Evolutionary conservation across 2,113 vertebrate species (phyloP).

Genomic region (Lates calcarifer): DNA sequence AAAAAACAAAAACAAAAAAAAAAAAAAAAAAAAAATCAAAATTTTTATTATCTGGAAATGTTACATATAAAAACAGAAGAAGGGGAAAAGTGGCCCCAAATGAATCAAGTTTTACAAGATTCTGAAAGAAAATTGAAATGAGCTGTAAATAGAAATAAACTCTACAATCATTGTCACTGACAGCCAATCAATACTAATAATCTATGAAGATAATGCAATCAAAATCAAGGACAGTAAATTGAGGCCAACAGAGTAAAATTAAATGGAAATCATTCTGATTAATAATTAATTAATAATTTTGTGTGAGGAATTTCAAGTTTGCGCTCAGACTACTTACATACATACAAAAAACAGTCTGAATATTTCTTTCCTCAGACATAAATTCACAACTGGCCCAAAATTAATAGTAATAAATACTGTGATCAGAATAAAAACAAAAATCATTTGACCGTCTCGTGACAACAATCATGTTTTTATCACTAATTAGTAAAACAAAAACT

Average conservation of each 20-base stretch:
- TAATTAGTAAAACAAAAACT: slow-evolving; percentile 14
- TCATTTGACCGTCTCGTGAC: slow-evolving; percentile 16
- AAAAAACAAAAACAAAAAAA: too few species aligned
- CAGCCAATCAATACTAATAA: background rate
- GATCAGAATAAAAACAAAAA: slow-evolving; percentile 2
- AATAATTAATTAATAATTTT: background rate
- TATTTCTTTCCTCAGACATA: background rate
- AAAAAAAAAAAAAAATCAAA: background rate
- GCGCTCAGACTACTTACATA: background rate
- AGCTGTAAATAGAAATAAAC: slow-evolving; percentile 11
- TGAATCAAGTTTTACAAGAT: slow-evolving; percentile 15
- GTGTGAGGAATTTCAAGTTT: slow-evolving; percentile 13
- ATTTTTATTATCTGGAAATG: slow-evolving; percentile 10
- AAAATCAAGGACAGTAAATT: background rate
- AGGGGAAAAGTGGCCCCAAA: background rate
- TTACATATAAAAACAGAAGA: slow-evolving; percentile 2
- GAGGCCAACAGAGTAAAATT: slow-evolving; percentile 8
- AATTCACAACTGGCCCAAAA: slow-evolving; percentile 17
- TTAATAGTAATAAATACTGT: slow-evolving; percentile 39
- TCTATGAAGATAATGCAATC: slow-evolving; percentile 23
- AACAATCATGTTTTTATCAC: slow-evolving; percentile 27
- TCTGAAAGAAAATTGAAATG: slow-evolving; percentile 1
- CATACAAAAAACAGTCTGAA: background rate
- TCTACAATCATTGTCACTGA: background rate
- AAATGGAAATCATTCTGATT: slow-evolving; percentile 14